Percentiles rank a stretch among this genome's conserved stretches.
Conservation (phyloP, 2,888 invertebrate species). For the Machimus rusticus region DNA sequence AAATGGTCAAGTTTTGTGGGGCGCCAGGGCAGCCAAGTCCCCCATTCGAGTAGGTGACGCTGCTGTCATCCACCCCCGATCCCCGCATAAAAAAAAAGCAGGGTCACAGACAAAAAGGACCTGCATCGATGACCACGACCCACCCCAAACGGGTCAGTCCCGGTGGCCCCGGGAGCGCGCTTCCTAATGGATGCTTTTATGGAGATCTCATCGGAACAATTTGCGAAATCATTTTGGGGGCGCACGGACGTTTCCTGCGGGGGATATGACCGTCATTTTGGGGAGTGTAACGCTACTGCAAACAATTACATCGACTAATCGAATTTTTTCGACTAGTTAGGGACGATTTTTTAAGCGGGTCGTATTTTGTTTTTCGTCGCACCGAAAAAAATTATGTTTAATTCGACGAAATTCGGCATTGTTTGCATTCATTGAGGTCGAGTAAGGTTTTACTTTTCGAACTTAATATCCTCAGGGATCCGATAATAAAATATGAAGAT, state of each 20-base stretch:
- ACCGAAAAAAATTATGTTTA: not conserved
- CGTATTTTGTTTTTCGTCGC: not conserved
- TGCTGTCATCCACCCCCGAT: not conserved
- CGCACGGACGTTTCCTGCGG: not conserved
- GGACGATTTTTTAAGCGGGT: not conserved
- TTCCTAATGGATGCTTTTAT: constrained; percentile 15
- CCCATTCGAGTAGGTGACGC: not conserved
- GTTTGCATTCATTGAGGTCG: not conserved
- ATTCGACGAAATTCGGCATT: not conserved
- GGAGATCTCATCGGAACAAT: constrained; percentile 32
- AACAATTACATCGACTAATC: not conserved
- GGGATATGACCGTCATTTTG: not conserved
- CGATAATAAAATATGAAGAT: not conserved
- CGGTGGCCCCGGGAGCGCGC: not conserved
- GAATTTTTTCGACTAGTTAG: not conserved
- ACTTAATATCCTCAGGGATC: not conserved
- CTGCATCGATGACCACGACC: not conserved
- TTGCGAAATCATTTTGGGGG: constrained; percentile 19
- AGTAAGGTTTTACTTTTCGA: not conserved
- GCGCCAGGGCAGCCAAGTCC: not conserved
- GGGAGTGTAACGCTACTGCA: not conserved
- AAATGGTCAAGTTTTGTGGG: not conserved
- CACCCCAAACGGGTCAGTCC: not conserved
- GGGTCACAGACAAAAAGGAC: not conserved
- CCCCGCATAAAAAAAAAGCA: not conserved